phyloP scores from a whole-genome alignment of 2,888 invertebrate genomes.

The Agrilus biguttatus region DNA sequence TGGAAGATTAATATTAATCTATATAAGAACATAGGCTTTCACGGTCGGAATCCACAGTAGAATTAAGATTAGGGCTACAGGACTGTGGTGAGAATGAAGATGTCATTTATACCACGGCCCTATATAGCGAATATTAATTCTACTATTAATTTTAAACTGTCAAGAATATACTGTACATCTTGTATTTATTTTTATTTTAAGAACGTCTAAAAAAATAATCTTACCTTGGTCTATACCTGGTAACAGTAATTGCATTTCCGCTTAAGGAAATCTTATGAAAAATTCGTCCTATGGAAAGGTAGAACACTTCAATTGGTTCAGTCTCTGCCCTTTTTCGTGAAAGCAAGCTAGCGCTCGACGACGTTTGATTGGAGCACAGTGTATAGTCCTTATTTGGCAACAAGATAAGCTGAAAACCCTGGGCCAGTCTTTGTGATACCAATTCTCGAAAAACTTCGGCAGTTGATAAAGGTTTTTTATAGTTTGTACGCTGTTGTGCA shows the following conservation, averaged over 20 bases:
- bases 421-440: constrained; percentile 90
- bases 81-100: too few relatives aligned
- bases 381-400: constrained; percentile 28
- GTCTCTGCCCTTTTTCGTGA: constrained; percentile 25
- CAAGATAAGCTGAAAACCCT: constrained; percentile 77
- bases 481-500: constrained; percentile 69
- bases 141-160: too few relatives aligned
- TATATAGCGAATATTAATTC: too few relatives aligned
- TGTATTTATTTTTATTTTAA: too few relatives aligned
- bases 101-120: too few relatives aligned
- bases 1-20: too few relatives aligned
- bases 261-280: constrained; percentile 82
- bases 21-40: too few relatives aligned
- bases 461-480: constrained; percentile 69
- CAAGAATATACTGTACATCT: too few relatives aligned
- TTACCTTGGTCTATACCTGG: constrained; percentile 84
- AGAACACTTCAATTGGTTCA: constrained; percentile 55
- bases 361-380: constrained; percentile 11
- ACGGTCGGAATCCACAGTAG: too few relatives aligned
- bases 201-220: not conserved
- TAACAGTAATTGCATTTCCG: constrained; percentile 85
- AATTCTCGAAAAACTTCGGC: constrained; percentile 85
- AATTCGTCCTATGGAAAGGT: constrained; percentile 85
- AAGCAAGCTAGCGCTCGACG: constrained; percentile 15
- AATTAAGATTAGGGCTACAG: too few relatives aligned